A percentile compares a stretch with the other conserved stretches of the same genome.
Conservation (phyloP, 1,140 invertebrate genomes). For the Vollenhovia emeryi region DNA sequence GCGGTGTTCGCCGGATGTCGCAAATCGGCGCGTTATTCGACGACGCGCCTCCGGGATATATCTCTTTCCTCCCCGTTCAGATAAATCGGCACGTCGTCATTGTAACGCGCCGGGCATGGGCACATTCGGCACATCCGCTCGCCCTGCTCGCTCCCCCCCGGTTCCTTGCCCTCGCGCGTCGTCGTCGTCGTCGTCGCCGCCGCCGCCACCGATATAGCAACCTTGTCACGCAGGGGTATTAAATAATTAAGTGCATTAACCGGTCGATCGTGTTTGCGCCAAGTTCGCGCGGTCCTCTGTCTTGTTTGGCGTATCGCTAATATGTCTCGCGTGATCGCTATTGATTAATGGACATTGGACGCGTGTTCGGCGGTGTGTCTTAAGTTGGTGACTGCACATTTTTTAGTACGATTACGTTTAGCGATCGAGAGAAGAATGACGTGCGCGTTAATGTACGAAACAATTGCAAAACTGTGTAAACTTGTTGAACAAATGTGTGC, state of each 20-base stretch:
- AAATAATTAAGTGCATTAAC: conserved; percentile 56
- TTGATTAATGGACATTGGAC: conserved; percentile 64
- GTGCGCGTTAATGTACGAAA: not conserved
- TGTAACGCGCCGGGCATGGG: not conserved
- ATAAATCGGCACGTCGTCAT: conserved; percentile 42
- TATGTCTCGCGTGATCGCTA: conserved; percentile 61
- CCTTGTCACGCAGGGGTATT: conserved; percentile 51
- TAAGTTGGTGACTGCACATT: not conserved
- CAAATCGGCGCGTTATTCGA: conserved; percentile 28
- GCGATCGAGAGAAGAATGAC: not conserved
- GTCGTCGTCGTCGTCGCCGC: not conserved
- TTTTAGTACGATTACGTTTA: not conserved
- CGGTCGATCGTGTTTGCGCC: conserved; percentile 58
- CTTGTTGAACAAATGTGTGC: not conserved
- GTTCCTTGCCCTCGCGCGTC: not conserved
- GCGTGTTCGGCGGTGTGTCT: not conserved
- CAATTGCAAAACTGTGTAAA: not conserved
- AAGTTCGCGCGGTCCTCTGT: conserved; percentile 37
- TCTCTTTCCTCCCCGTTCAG: not conserved
- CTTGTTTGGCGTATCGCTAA: conserved; percentile 36
- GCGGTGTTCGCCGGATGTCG: conserved; percentile 29
- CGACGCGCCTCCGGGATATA: not conserved
- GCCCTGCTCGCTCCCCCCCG: not conserved
- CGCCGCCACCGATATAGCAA: conserved; percentile 60
- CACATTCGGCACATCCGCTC: not conserved